Percentiles rank a stretch among this genome's conserved stretches.
These are phyloP conservation scores for Chionoecetes opilio DNA, from an alignment of 1,140 invertebrate species.

Conservation along the genomic window DNA sequence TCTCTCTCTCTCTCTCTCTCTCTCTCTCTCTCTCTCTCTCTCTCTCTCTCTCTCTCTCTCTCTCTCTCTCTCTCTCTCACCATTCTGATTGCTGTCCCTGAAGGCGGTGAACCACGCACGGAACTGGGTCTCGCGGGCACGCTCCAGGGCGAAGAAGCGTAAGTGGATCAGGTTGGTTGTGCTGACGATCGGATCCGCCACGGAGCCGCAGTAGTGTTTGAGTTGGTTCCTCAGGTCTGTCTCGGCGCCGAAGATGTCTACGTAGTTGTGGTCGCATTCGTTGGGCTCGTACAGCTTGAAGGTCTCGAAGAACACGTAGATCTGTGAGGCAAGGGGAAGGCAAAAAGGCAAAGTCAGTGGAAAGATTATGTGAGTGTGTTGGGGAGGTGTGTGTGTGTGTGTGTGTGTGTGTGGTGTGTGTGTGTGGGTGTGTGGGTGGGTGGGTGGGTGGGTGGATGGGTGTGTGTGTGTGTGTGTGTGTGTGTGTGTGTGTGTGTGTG, in stretches of 20 bases:
- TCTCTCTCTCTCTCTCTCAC: neutral
- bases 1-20: slow-evolving; percentile 14
- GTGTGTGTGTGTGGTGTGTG: no score
- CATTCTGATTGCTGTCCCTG: slow-evolving; percentile 85
- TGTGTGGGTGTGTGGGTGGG: no score
- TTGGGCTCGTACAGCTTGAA: slow-evolving; percentile 90
- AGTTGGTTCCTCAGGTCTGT: slow-evolving; percentile 87
- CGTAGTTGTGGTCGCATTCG: slow-evolving; percentile 92
- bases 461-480: no score
- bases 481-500: no score
- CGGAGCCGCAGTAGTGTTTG: slow-evolving; percentile 91
- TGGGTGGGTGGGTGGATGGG: no score
- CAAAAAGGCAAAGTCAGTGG: neutral
- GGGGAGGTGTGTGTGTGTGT: no score
- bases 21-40: slow-evolving; percentile 46
- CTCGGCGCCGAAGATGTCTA: slow-evolving; percentile 89
- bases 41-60: slow-evolving; percentile 8
- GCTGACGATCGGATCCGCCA: slow-evolving; percentile 88
- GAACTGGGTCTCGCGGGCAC: slow-evolving; percentile 88
- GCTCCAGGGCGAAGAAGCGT: slow-evolving; percentile 88
- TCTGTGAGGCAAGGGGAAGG: slow-evolving; percentile 84
- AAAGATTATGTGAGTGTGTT: no score
- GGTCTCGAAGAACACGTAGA: slow-evolving; percentile 88
- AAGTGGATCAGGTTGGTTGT: slow-evolving; percentile 88
- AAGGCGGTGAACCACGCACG: slow-evolving; percentile 90